phyloP scores from a whole-genome alignment of 2,113 vertebrate species.

The Quiscalus mexicanus region DNA sequence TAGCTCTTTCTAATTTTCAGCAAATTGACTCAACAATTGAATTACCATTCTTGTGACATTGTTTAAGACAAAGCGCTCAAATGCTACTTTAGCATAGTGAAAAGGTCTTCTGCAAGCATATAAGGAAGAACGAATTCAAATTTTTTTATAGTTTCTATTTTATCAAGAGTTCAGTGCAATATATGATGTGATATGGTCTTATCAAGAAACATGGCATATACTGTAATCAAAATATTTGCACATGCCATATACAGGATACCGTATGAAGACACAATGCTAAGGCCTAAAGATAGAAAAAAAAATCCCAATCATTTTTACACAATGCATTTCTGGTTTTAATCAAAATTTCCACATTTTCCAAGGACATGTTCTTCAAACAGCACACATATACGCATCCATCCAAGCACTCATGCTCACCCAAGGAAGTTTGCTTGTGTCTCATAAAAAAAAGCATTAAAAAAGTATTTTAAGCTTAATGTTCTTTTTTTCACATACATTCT shows the following conservation, averaged over 20 bases:
- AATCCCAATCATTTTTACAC: neutral
- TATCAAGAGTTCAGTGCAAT: neutral
- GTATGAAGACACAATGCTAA: neutral
- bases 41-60: neutral
- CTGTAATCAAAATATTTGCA: neutral
- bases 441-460: neutral
- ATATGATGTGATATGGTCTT: neutral
- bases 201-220: neutral
- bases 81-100: neutral
- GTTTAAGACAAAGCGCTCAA: neutral
- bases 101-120: neutral
- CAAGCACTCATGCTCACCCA: neutral
- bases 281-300: neutral
- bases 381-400: neutral
- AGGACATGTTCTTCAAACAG: neutral
- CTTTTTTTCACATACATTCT: neutral
- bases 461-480: neutral
- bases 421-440: neutral
- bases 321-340: neutral
- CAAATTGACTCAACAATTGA: neutral
- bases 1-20: neutral
- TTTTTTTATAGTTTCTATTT: neutral
- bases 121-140: neutral
- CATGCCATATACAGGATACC: neutral
- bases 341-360: neutral